Evolutionary conservation across 1,140 invertebrate species (phyloP), one percentile per base, ranked within the genome.

Genomic region (Drosophila ambigua): DNA sequence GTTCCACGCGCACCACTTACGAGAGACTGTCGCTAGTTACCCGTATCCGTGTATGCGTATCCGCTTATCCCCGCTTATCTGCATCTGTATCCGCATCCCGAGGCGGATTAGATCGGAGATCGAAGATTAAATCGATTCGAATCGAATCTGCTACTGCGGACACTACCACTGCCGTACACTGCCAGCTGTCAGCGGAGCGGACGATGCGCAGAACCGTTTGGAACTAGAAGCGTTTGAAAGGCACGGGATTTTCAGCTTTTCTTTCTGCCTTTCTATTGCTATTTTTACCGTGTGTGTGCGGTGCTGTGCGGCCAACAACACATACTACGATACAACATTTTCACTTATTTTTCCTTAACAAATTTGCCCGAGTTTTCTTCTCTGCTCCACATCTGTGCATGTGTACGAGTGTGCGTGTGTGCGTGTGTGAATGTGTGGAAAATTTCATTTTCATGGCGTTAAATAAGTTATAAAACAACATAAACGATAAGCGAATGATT

Each of bases 401-500:
- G 66, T 43, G 43, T 41, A 39, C 50, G 53, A 51, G 49, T 48
- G 53, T 45, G 52, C 55, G 20, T 53, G 67, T 48, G 43, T 43
- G 45, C 59, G 54, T 60, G 49, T 49, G 48, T 72, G 64, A 77
- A 48, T 61, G 57, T 82, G 78, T 88, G 79, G 66, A 88, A 87
- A 87, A 83, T 76, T 87, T 88, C 50, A 45, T 51, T 63, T 87
- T 88, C 53, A 45, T 51, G 60, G 54, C 62, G 62, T 84, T 84
- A 65, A 83, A 75, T 85, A 71, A 79, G 71, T 87, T 88, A 87
- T 88, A 87, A 88, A 87, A 88, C 83, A 78, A 76, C 61, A 73
- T 69, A n/a, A 39, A 13, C 35, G 55, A 68, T 44, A 63, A 55
- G 74, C 41, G 54, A 59, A 53, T 20, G 54, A 39, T 13, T 4